phyloP scores from a whole-genome alignment of 2,797 vertebrate species.

The Chromobotia macracanthus region DNA sequence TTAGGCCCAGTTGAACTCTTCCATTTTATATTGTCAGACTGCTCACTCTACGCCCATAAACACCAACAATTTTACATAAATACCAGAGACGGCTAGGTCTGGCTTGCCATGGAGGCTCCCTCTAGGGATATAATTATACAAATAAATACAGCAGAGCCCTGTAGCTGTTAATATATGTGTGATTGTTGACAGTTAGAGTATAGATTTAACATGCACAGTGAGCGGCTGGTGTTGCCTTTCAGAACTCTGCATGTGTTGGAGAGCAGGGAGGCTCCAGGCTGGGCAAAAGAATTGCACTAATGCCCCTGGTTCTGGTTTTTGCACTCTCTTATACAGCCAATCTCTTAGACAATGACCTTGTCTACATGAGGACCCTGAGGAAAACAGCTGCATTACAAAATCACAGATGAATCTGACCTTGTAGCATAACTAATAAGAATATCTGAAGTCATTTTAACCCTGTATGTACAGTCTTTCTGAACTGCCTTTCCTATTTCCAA shows the following conservation, averaged over 20 bases:
- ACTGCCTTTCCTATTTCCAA: background rate
- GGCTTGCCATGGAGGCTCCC: constrained; percentile 63
- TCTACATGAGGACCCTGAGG: constrained; percentile 33
- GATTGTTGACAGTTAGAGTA: constrained; percentile 83
- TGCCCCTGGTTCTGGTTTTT: constrained; percentile 35
- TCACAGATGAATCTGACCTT: constrained; percentile 21
- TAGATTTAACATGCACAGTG: constrained; percentile 81
- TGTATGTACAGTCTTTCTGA: background rate
- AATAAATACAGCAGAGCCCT: constrained; percentile 83
- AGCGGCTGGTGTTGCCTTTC: constrained; percentile 73
- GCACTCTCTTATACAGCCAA: constrained; percentile 7
- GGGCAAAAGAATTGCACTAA: constrained; percentile 45
- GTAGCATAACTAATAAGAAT: constrained; percentile 31
- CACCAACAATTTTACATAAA: constrained; percentile 54
- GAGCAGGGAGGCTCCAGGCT: constrained; percentile 31
- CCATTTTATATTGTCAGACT: constrained; percentile 70
- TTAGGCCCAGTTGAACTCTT: constrained; percentile 61
- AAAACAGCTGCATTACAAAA: constrained; percentile 34
- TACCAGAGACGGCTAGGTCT: constrained; percentile 63
- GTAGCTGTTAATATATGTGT: constrained; percentile 82
- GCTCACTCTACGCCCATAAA: constrained; percentile 58
- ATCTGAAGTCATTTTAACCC: background rate
- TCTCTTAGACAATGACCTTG: constrained; percentile 35
- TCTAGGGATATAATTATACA: constrained; percentile 86
- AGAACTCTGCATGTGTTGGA: constrained; percentile 52